Evolutionary conservation across 2,888 invertebrate species (phyloP).

Genomic region (Colostygia pectinataria): DNA sequence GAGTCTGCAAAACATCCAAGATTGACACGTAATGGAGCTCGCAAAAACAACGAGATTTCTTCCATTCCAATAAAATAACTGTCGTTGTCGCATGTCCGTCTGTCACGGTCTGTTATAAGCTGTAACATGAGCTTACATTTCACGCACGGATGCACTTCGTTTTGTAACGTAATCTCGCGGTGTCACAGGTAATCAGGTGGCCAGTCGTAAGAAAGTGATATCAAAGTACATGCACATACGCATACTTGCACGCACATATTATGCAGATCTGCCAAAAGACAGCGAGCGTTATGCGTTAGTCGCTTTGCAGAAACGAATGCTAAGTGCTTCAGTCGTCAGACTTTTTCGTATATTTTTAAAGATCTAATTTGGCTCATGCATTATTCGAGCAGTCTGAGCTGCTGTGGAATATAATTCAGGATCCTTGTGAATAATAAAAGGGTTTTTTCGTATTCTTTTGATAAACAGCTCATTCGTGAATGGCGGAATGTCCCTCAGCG

Average conservation of each 20-base stretch:
- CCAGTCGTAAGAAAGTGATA: constrained; percentile 6
- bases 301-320: too few species aligned
- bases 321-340: too few species aligned
- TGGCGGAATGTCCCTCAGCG: constrained; percentile 13
- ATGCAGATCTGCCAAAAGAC: neutral
- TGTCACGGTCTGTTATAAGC: constrained; percentile 20
- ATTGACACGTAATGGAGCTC: constrained; percentile 14
- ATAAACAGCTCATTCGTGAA: constrained; percentile 12
- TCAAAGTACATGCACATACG: neutral
- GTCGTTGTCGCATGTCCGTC: constrained; percentile 20
- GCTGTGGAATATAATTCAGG: neutral
- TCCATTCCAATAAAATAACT: constrained; percentile 4
- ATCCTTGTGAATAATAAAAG: constrained; percentile 13
- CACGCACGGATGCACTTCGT: constrained; percentile 35
- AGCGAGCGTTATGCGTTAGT: too few species aligned
- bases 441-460: constrained; percentile 11
- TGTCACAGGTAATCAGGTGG: constrained; percentile 15
- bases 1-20: constrained; percentile 19
- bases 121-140: constrained; percentile 32
- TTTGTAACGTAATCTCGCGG: constrained; percentile 24
- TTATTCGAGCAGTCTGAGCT: neutral
- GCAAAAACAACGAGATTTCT: constrained; percentile 18
- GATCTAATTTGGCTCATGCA: neutral
- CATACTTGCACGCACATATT: neutral
- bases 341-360: neutral